A percentile compares a stretch with the other conserved stretches of the same genome.
These are phyloP conservation scores for Sebastolobus alascanus DNA, from an alignment of 2,797 vertebrate species.

Conservation along the genomic window DNA sequence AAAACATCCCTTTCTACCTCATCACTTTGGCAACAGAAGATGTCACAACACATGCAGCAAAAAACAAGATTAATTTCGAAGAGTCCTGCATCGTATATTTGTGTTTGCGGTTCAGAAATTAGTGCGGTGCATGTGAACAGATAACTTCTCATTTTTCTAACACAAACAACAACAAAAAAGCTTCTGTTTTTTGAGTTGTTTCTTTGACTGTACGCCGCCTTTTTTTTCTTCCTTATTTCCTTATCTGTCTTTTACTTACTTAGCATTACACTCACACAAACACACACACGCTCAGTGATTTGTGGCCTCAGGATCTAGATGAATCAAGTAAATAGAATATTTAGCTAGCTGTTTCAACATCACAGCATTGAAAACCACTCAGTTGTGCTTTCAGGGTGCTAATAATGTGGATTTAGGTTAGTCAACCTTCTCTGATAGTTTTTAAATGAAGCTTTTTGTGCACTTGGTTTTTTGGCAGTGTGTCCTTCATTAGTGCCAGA, in stretches of 20 bases:
- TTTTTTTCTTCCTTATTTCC: conserved; percentile 28
- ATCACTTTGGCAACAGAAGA: conserved; percentile 32
- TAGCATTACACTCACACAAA: background rate
- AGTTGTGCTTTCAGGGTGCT: conserved; percentile 73
- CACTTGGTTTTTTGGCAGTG: conserved; percentile 77
- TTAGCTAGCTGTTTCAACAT: conserved; percentile 72
- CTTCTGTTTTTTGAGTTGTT: conserved; percentile 34
- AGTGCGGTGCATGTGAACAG: background rate
- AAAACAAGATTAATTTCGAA: conserved; percentile 44
- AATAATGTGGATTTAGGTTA: conserved; percentile 83
- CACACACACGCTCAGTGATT: conserved; percentile 40
- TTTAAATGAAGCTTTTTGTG: conserved; percentile 79
- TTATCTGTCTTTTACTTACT: conserved; percentile 35
- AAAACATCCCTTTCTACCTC: conserved; percentile 7
- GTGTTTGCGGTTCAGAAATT: conserved; percentile 27
- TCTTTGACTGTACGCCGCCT: conserved; percentile 39
- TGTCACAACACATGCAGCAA: conserved; percentile 10
- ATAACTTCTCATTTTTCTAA: conserved; percentile 31
- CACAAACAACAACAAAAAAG: conserved; percentile 21
- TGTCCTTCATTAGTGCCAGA: conserved; percentile 74
- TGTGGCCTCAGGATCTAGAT: conserved; percentile 69
- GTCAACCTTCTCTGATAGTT: conserved; percentile 80
- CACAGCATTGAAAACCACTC: conserved; percentile 65
- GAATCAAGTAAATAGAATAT: conserved; percentile 75
- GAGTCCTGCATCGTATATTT: conserved; percentile 20